Percentiles rank a stretch among this genome's conserved stretches.
phyloP scores from a whole-genome alignment of 2,888 invertebrate species.

The Hydropsyche betteni region DNA sequence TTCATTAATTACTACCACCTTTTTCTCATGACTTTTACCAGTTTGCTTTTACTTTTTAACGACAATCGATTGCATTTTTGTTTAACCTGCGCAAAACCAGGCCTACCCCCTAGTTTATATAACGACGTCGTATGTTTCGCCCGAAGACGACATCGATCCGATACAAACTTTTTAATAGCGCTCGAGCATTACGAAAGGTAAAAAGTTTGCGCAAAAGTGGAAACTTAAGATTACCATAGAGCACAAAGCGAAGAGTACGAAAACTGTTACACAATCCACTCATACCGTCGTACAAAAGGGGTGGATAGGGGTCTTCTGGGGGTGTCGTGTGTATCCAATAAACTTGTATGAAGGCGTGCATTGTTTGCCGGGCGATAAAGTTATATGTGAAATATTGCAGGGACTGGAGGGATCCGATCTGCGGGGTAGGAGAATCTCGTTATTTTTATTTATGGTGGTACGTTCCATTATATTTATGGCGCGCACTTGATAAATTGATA shows the following conservation, averaged over 20 bases:
- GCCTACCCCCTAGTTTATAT: no score
- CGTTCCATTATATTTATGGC: conserved; percentile 39
- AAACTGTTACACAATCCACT: background rate
- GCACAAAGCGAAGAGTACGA: background rate
- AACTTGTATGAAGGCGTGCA: conserved; percentile 39
- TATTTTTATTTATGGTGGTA: conserved; percentile 47
- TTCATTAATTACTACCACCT: no score
- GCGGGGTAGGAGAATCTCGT: conserved; percentile 35
- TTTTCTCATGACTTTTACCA: no score
- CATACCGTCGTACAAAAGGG: background rate
- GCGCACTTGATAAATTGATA: conserved; percentile 49
- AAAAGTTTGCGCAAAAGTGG: conserved; percentile 15
- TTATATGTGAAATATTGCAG: conserved; percentile 38
- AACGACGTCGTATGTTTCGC: no score
- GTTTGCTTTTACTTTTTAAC: no score
- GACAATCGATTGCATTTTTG: no score
- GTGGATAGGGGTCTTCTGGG: background rate
- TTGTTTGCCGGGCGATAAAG: conserved; percentile 43
- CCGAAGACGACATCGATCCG: conserved; percentile 5
- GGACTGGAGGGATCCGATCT: conserved; percentile 8
- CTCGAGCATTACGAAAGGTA: conserved; percentile 7
- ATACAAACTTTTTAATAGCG: conserved; percentile 17
- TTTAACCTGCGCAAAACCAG: no score
- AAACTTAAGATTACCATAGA: conserved; percentile 28
- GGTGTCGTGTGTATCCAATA: conserved; percentile 30